These are phyloP conservation scores for Myotis planiceps DNA, from an alignment of 2,797 vertebrate species.

Conservation along the genomic window DNA sequence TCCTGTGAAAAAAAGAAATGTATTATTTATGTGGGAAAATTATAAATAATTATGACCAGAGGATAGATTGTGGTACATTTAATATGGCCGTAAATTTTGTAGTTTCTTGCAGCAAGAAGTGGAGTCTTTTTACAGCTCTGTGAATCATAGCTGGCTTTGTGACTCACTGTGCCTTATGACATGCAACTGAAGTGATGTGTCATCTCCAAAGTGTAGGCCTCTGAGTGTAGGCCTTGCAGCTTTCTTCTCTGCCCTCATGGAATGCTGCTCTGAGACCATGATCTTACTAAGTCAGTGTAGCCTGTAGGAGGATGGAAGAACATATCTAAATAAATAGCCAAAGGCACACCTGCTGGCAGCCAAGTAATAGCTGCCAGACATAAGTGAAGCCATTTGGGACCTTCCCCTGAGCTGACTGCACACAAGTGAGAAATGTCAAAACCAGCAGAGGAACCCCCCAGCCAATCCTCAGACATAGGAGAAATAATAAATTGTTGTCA, in stretches of 20 bases:
- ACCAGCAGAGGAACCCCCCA: neutral
- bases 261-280: neutral
- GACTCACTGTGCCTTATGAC: neutral
- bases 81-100: neutral
- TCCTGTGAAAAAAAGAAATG: neutral
- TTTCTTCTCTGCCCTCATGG: neutral
- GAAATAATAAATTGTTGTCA: neutral
- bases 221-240: neutral
- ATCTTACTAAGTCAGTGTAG: neutral
- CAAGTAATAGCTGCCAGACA: neutral
- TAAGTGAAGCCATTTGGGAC: neutral
- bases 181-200: neutral
- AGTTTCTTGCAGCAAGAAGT: neutral
- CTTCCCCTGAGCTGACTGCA: neutral
- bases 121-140: neutral
- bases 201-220: neutral
- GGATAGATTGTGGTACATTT: neutral
- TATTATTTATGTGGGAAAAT: neutral
- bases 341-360: neutral
- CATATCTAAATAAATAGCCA: neutral
- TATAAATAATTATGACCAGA: neutral
- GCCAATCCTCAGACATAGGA: neutral
- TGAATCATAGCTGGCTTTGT: neutral
- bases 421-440: neutral
- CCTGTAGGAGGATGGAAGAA: neutral